Base-by-base conservation (phyloP, 2,888 invertebrate genomes). In the Brachyptera risi region DNA sequence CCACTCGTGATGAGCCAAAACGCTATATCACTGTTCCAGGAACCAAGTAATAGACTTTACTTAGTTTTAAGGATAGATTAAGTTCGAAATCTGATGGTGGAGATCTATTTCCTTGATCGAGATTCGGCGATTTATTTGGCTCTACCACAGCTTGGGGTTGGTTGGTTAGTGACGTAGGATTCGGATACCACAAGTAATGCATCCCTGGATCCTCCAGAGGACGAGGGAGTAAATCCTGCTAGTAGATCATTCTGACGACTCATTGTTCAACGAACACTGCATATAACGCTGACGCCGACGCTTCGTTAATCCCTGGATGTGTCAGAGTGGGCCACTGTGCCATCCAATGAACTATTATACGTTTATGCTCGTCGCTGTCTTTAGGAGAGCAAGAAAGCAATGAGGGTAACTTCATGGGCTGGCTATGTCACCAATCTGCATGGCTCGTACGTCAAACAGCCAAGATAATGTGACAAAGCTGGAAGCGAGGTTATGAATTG, bases 121-220 rank as follows among this genome's bases (percentile, higher is more conserved):
- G 54, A 23, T 54, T 54, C 37, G 37, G 54, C 54, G 54, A 54
- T 54, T 54, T 54, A 54, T 54, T 35, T 19, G 54, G 37, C 23
- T 24, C 2, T 23, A n/a, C 15, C 42, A 7, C 47, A 24, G 4
- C 47, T 21, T 23, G 21, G 11, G 21, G 3, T 21, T 24, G 9
- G 11, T 15, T 15, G 9, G 47, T 4, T 24, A 47, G 47, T 47
- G 47, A 47, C 47, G 47, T 21, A 21, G 47, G 47, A 47, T 23
- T 24, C 47, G 47, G 47, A 31, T 15, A 51, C 51, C 31, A 17
- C 51, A 35, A 31, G 27, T 51, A 31, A 51, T 31, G 51, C 21
- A 17, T 24, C 15, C 15, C 31, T 26, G 31, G 7, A 21, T 7
- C 15, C 35, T 31, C 31, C 1, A 31, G 51, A 21, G 51, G 17